Base-by-base conservation (phyloP, 1,140 invertebrate genomes). In the Drosophila ogumai region DNA sequence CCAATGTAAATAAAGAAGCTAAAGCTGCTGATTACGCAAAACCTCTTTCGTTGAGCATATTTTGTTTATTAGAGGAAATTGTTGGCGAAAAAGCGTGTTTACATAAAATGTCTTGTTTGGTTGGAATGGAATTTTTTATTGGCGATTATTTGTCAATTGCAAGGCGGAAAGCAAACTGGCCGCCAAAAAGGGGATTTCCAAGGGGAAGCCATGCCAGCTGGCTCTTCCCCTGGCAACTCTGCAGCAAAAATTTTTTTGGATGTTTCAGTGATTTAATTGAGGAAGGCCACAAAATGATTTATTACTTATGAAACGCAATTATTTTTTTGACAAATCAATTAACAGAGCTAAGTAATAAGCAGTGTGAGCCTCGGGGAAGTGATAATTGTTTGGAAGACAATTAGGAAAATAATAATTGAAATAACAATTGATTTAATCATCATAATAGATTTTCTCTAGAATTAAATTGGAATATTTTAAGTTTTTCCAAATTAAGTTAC, bases 21-120 rank as follows among this genome's bases (percentile, higher is more conserved):
- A 72, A 69, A 78, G 61, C 66, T 69, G 85, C 73, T 78, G 85
- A 90, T 88, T 88, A 84, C 84, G 84, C 84, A 88, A 88, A 88
- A 72, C 73, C 47, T 40, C 50, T 56, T 41, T 50, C 34, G 66
- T 55, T 47, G 55, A 67, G 36, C 65, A 75, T 59, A 52, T 59
- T 75, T 55, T 58, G 41, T 15, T 15, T 25, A 13, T 36, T 36
- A 34, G 25, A 75, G 60, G 52, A 75, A 76, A 57, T 52, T 56
- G 52, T n/a, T 64, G 59, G 50, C 52, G 7, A 47, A 74, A 54
- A 75, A 72, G 38, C 32, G 47, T 63, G 69, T 72, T 72, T 74
- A 74, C 56, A 54, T 38, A 50, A 43, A 72, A 43, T 72, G 44
- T 43, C 66, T 58, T 58, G 69, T 71, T 72, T 71, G 36, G 68